Conservation (phyloP, 2,888 invertebrate species). For the Perdita meconis region DNA sequence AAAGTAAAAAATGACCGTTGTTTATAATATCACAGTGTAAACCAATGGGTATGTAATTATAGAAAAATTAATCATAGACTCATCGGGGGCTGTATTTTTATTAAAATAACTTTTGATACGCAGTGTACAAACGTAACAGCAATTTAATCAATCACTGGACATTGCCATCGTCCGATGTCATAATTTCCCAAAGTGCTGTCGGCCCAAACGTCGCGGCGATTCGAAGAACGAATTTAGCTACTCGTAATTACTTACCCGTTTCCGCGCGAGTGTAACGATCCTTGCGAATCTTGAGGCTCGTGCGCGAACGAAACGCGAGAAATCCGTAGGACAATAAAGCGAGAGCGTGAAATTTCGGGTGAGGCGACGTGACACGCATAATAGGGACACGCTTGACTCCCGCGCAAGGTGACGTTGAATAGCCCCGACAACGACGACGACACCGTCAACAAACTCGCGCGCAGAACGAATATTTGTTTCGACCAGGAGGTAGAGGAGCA, state of each 20-base stretch:
- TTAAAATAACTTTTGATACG: no score
- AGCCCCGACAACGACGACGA: not conserved
- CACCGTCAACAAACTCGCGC: constrained; percentile 21
- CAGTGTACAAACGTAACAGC: no score
- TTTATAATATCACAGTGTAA: no score
- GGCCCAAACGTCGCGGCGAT: not conserved
- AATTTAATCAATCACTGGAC: no score
- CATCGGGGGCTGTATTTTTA: no score
- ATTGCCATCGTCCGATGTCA: no score
- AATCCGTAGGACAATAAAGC: constrained; percentile 49
- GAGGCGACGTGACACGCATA: constrained; percentile 59
- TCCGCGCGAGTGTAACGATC: not conserved
- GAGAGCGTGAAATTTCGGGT: constrained; percentile 52
- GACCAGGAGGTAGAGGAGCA: constrained; percentile 44
- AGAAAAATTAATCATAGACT: no score
- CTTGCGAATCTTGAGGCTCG: not conserved
- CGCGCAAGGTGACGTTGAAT: not conserved
- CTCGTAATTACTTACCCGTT: constrained; percentile 4
- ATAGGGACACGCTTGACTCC: constrained; percentile 3
- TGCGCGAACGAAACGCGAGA: constrained; percentile 14
- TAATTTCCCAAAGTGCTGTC: not conserved
- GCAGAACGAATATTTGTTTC: constrained; percentile 55
- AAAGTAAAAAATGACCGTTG: no score
- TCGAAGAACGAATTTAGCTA: not conserved
- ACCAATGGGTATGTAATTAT: no score